Conservation (phyloP, 2,797 vertebrate genomes). For the Cuculus canorus region DNA sequence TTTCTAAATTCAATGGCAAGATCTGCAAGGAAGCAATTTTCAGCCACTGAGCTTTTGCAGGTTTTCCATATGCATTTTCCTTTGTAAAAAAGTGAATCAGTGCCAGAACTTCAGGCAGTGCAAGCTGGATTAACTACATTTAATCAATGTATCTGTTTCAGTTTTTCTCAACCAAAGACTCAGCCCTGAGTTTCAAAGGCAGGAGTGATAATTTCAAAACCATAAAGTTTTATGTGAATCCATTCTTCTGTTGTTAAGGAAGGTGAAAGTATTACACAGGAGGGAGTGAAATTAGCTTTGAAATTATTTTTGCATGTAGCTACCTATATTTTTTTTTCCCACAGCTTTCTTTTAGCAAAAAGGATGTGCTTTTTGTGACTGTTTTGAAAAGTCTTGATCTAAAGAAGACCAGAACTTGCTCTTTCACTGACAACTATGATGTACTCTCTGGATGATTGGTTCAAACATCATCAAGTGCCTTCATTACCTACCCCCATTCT, state of each 20-base stretch:
- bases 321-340: neutral
- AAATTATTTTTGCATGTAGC: neutral
- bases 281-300: constrained; percentile 5
- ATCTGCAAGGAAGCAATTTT: neutral
- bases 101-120: neutral
- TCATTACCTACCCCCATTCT: neutral
- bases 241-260: neutral
- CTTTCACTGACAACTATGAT: neutral
- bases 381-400: neutral
- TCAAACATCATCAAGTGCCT: neutral
- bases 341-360: neutral
- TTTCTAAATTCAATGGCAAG: neutral
- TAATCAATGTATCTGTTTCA: neutral
- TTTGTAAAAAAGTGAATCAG: neutral
- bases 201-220: constrained; percentile 20
- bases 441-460: neutral
- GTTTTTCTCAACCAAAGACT: neutral
- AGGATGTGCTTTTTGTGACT: neutral
- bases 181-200: neutral
- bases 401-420: constrained; percentile 40
- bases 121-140: neutral
- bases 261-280: neutral
- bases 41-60: neutral
- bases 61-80: neutral
- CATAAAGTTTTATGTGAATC: constrained; percentile 9